Evolutionary conservation across 2,888 invertebrate genomes (phyloP).

Genomic region (Lingula anatina): DNA sequence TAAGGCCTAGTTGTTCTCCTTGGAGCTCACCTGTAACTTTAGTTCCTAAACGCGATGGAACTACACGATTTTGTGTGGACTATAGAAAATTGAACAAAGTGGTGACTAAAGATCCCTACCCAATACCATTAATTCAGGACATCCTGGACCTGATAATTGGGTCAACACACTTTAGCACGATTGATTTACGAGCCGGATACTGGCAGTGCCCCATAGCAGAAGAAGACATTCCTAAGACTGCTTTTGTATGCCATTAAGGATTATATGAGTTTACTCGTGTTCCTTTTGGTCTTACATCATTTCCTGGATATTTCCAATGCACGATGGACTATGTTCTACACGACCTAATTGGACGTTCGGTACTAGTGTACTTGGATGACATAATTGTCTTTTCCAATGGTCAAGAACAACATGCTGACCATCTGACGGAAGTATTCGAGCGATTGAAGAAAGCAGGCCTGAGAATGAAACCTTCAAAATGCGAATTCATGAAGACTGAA

Average conservation of each 20-base stretch:
- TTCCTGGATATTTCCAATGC: conserved; percentile 3
- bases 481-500: neutral
- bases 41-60: conserved; percentile 1
- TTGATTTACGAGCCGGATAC: neutral
- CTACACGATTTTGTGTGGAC: neutral
- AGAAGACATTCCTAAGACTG: neutral
- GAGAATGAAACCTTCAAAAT: conserved; percentile 2
- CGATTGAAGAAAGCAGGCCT: neutral
- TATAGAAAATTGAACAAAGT: neutral
- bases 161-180: neutral
- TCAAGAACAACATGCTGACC: neutral
- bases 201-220: neutral
- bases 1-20: neutral
- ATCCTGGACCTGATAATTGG: neutral
- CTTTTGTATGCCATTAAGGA: too few relatives aligned
- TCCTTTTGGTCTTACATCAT: conserved; percentile 2
- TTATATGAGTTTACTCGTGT: neutral
- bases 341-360: neutral
- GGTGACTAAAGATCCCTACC: conserved; percentile 1
- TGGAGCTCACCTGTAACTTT: neutral
- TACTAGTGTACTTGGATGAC: neutral
- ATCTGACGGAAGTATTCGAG: neutral
- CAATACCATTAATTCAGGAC: neutral
- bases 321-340: neutral
- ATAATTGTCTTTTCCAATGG: neutral